Evolutionary conservation across 2,797 vertebrate genomes (phyloP), one percentile per base, ranked within the genome.

Genomic region (Psittacula derbiana): DNA sequence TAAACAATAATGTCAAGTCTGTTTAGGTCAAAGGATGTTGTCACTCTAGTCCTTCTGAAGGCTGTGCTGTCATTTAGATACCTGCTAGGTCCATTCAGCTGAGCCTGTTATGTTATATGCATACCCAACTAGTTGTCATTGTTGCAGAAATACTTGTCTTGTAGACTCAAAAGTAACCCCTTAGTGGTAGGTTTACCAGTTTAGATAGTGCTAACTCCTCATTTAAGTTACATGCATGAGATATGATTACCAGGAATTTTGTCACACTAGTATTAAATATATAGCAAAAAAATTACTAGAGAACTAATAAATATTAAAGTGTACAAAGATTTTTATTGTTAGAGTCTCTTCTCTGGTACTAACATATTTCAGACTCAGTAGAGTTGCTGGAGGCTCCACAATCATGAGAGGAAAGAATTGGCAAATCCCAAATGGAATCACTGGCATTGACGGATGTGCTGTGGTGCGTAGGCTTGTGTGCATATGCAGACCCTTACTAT

Each of bases 171-270:
- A 67, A 78, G 62, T 83, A 75, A n/a, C 50, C 70, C 41, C 8
- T 4, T 86, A 76, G 69, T 87, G 75, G 67, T 83, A 93, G 90
- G 25, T 73, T 84, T 73, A 33, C 21, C 65, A 52, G 66, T 78
- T 91, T 96, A 92, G 60, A 10, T 94, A 92, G 89, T 92, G 80
- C 78, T 92, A 93, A 90, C 80, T 86, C 80, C 23, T 86, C 75
- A 67, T 88, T 96, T 92, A 79, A 89, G 86, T 92, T 95, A 80
- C 61, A 66, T 96, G 65, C 93, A 95, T 96, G 92, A 91, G 88
- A 95, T 86, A 87, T 64, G 81, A 40, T 40, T 90, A 95, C 17
- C 86, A 90, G 88, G 36, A 95, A 50, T 85, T 88, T 95, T 92
- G 90, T 95, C 84, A 79, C 82, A 69, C 66, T 88, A 85, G 62